Evolutionary conservation across 2,888 invertebrate genomes (phyloP), one percentile per base, ranked within the genome.

Genomic region (Formica aserva): DNA sequence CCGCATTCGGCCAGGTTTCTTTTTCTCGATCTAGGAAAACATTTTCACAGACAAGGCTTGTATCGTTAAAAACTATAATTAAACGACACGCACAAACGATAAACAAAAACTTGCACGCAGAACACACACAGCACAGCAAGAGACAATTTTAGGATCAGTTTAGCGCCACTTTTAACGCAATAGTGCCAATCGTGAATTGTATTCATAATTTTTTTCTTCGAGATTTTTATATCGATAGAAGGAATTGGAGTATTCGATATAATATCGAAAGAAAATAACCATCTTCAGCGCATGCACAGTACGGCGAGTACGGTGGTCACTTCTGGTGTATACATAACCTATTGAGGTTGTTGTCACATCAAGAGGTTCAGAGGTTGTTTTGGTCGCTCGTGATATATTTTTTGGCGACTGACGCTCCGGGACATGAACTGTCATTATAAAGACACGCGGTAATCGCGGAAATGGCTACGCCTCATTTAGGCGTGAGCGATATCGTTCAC

Each of bases 401-500:
- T 48, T n/a, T 60, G 13, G 45, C 22, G 5, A 15, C 13, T 1
- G 29, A 60, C 32, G 15, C 52, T 63, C 76, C 4, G n/a, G 15
- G 32, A 78, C 52, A 81, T 81, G 81, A 41, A 1, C 52, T 52
- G 4, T 38, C 18, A 63, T 63, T 52, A 11, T 32, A 41, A 18
- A 72, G 55, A 69, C 9, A 9, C 41, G 32, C 60, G 62, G 62
- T 63, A 75, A 52, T n/a, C 22, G 15, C 29, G 41, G 69, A 26
- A 74, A 95, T 95, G 95, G 93, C 95, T 82, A 85, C 91, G 62
- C 94, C 95, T 90, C 95, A 96, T 92, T 93, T 95, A 84, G 95
- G 95, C 89, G 95, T 95, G 90, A 96, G 96, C 87, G 97, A 97
- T 95, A 98, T 99, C 91, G 97, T 99, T 85, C 98, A 98, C 95